These are phyloP conservation scores for Syrrhaptes paradoxus DNA, from an alignment of 2,113 vertebrate genomes.

Conservation along the genomic window DNA sequence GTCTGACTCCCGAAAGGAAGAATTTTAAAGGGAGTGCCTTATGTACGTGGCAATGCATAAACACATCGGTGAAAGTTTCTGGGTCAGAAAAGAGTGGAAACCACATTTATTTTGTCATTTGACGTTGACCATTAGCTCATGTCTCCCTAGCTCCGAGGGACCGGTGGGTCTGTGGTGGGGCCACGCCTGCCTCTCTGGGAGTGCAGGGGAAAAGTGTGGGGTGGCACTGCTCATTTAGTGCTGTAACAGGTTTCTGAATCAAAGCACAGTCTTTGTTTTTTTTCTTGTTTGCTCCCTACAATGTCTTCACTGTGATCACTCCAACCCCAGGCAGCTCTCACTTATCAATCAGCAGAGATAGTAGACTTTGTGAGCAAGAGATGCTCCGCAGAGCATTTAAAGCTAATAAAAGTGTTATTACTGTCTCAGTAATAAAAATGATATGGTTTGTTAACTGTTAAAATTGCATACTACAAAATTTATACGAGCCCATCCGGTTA, in stretches of 20 bases:
- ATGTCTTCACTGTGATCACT: background rate
- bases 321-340: background rate
- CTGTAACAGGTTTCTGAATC: background rate
- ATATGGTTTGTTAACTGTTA: slow-evolving; percentile 31
- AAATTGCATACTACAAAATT: slow-evolving; percentile 17
- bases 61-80: background rate
- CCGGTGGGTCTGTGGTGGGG: background rate
- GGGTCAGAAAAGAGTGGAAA: background rate
- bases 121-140: accelerated
- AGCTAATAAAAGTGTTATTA: slow-evolving; percentile 32
- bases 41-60: background rate
- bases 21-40: background rate
- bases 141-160: background rate
- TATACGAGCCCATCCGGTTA: background rate
- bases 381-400: background rate
- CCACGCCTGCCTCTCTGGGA: too few species aligned
- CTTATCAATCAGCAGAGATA: background rate
- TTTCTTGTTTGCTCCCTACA: background rate
- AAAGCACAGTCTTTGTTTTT: background rate
- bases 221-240: background rate
- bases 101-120: background rate
- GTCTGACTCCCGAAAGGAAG: background rate
- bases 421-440: slow-evolving; percentile 16
- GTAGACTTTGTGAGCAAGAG: background rate
- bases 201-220: background rate